Evolutionary conservation across 2,113 vertebrate genomes (phyloP).

Genomic region (Gopherus flavomarginatus): DNA sequence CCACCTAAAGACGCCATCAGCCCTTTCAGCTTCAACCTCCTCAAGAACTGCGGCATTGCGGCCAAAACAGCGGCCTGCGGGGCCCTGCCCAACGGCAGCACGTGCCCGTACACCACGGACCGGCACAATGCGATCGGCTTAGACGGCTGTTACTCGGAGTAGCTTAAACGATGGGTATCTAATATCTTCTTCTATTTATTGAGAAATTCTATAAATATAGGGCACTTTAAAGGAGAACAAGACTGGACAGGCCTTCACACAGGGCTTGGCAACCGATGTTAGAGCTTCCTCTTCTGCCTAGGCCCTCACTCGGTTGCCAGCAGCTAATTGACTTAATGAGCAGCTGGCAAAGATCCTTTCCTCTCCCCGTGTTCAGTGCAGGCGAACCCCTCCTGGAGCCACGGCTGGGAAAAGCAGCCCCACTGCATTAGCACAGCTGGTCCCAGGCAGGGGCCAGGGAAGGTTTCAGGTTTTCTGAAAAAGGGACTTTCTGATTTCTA

Average conservation of each 20-base stretch:
- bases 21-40: constrained; percentile 92
- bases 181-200: constrained; percentile 86
- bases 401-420: too few relatives aligned
- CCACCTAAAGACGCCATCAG: constrained; percentile 89
- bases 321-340: background rate
- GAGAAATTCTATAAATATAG: constrained; percentile 85
- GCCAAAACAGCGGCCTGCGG: constrained; percentile 85
- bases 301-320: background rate
- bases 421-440: background rate
- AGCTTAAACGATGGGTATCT: constrained; percentile 77
- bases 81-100: constrained; percentile 80
- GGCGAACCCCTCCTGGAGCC: background rate
- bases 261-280: background rate
- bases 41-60: constrained; percentile 92
- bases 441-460: too few relatives aligned
- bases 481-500: background rate
- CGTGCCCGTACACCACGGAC: constrained; percentile 83
- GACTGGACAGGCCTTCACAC: constrained; percentile 68
- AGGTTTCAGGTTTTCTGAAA: background rate
- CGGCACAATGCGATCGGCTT: constrained; percentile 86
- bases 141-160: constrained; percentile 94
- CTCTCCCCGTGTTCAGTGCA: accelerated
- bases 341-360: background rate
- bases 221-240: constrained; percentile 89
- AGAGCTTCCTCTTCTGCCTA: background rate